Percentiles rank a stretch among this genome's conserved stretches.
These are phyloP conservation scores for Amphipyra berbera DNA, from an alignment of 2,888 invertebrate genomes.

Conservation along the genomic window DNA sequence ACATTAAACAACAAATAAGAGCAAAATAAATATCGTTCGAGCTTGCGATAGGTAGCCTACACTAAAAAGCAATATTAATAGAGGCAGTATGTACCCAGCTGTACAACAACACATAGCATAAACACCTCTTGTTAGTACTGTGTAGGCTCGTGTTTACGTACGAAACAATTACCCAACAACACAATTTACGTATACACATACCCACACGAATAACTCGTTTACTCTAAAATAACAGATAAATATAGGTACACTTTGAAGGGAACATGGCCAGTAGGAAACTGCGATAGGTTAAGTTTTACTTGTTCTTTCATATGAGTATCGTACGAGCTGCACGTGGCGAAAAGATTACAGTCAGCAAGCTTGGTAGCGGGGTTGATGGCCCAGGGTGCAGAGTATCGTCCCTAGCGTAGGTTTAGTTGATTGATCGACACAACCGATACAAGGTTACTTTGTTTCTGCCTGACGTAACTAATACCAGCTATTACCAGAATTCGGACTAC, in stretches of 20 bases:
- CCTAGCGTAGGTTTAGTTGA: neutral
- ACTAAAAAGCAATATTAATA: slow-evolving; percentile 27
- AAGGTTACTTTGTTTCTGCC: neutral
- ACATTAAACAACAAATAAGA: neutral
- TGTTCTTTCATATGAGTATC: too few species aligned
- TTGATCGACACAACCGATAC: neutral
- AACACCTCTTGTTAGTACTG: slow-evolving; percentile 31
- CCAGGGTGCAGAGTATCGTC: too few species aligned
- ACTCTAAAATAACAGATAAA: slow-evolving; percentile 19
- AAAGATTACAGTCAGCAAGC: too few species aligned
- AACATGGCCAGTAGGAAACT: too few species aligned
- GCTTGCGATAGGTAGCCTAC: neutral
- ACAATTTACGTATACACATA: slow-evolving; percentile 39
- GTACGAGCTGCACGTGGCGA: too few species aligned
- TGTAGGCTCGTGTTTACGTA: slow-evolving; percentile 37
- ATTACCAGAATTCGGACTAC: neutral
- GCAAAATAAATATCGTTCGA: too few species aligned
- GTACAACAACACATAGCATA: slow-evolving; percentile 21
- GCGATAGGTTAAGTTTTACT: too few species aligned
- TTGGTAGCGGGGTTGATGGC: too few species aligned
- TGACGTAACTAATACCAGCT: neutral
- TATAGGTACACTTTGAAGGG: neutral
- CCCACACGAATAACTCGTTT: slow-evolving; percentile 7
- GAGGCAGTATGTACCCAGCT: slow-evolving; percentile 4
- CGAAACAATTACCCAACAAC: slow-evolving; percentile 41